These are phyloP conservation scores for Hypselothyrea guttata DNA, from an alignment of 2,888 invertebrate genomes.

Conservation along the genomic window DNA sequence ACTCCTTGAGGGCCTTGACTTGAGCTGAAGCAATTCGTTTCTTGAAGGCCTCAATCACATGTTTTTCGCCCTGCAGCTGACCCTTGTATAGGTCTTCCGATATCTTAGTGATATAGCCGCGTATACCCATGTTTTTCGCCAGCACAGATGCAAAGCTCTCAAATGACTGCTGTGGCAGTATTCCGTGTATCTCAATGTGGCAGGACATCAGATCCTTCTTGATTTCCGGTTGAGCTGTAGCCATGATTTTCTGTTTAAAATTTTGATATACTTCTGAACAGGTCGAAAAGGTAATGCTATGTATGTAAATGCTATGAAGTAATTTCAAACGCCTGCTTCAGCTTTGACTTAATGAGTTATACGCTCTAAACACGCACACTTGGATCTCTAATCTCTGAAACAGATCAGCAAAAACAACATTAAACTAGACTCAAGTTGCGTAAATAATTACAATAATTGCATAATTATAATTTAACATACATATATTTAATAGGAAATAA, in stretches of 20 bases:
- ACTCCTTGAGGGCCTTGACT: constrained; percentile 56
- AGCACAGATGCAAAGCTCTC: constrained; percentile 52
- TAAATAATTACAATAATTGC: not conserved
- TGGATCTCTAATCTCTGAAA: not conserved
- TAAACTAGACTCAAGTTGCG: too few relatives aligned
- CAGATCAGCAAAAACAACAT: too few relatives aligned
- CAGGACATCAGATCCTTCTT: constrained; percentile 50
- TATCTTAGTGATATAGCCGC: constrained; percentile 50
- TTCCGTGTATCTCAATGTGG: constrained; percentile 51
- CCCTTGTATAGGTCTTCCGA: constrained; percentile 39
- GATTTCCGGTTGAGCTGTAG: constrained; percentile 1
- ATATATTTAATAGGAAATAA: constrained; percentile 10
- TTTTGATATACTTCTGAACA: not conserved
- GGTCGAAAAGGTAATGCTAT: not conserved
- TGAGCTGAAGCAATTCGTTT: constrained; percentile 45
- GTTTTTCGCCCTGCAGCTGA: constrained; percentile 50
- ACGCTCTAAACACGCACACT: constrained; percentile 23
- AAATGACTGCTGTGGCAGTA: constrained; percentile 51
- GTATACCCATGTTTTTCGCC: constrained; percentile 41
- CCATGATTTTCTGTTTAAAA: constrained; percentile 28
- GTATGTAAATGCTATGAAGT: constrained; percentile 5
- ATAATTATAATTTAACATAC: constrained; percentile 8
- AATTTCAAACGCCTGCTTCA: constrained; percentile 24
- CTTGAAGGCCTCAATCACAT: constrained; percentile 57
- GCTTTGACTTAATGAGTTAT: constrained; percentile 8